Evolutionary conservation across 2,888 invertebrate genomes (phyloP).

Genomic region (Drosophila rubida): DNA sequence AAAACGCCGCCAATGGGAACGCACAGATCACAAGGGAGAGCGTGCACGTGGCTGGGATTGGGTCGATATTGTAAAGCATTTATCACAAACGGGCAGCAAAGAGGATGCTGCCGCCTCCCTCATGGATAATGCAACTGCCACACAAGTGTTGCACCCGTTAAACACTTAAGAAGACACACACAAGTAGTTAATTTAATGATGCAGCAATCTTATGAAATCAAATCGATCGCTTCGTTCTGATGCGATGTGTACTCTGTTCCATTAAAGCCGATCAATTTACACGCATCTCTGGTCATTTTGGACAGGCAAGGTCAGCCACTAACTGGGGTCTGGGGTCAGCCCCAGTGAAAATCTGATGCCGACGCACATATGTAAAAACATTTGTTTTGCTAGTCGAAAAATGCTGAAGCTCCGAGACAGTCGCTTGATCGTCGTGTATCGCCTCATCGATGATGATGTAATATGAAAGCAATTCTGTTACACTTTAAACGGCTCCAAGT

Average conservation of each 20-base stretch:
- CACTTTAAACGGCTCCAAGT: slow-evolving; percentile 35
- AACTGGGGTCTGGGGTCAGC: slow-evolving; percentile 41
- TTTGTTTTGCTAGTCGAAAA: slow-evolving; percentile 25
- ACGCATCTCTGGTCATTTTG: slow-evolving; percentile 50
- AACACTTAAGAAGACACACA: slow-evolving; percentile 28
- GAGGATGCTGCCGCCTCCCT: slow-evolving; percentile 63
- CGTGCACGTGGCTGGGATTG: slow-evolving; percentile 96
- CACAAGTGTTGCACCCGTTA: slow-evolving; percentile 39
- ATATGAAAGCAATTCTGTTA: slow-evolving; percentile 42
- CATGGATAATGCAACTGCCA: slow-evolving; percentile 43
- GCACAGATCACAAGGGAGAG: slow-evolving; percentile 93
- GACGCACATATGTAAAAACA: slow-evolving; percentile 32
- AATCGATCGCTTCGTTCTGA: slow-evolving; percentile 39
- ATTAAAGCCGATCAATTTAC: slow-evolving; percentile 64
- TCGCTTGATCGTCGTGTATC: slow-evolving; percentile 25
- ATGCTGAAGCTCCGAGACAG: slow-evolving; percentile 18
- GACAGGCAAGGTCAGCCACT: slow-evolving; percentile 51
- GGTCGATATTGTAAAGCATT: slow-evolving; percentile 98
- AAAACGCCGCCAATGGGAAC: slow-evolving; percentile 95
- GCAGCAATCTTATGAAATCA: slow-evolving; percentile 33
- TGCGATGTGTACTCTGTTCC: slow-evolving; percentile 13
- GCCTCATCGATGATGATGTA: slow-evolving; percentile 51
- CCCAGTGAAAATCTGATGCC: background rate
- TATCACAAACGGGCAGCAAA: slow-evolving; percentile 90
- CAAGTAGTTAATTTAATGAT: slow-evolving; percentile 22